phyloP scores from a whole-genome alignment of 1,140 invertebrate genomes.

The Cydia splendana region DNA sequence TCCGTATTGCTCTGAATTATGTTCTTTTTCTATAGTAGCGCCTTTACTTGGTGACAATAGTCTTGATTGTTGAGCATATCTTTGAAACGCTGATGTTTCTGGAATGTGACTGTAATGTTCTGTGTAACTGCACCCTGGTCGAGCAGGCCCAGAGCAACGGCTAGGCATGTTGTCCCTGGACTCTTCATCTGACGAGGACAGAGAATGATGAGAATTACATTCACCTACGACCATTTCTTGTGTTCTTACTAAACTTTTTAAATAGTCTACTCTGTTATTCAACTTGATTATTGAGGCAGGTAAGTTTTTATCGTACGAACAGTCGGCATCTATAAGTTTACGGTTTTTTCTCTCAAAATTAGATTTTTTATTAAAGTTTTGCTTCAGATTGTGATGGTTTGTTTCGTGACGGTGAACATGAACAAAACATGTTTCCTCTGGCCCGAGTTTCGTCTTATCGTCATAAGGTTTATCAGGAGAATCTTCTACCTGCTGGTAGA shows the following conservation, averaged over 20 bases:
- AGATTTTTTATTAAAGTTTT: neutral
- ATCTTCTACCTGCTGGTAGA: slow-evolving; percentile 44
- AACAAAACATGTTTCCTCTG: slow-evolving; percentile 59
- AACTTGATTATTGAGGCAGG: slow-evolving; percentile 50
- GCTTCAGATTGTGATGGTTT: neutral
- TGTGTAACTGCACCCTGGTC: slow-evolving; percentile 69
- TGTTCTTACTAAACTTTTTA: slow-evolving; percentile 64
- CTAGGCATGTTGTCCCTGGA: slow-evolving; percentile 49
- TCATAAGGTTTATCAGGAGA: slow-evolving; percentile 38
- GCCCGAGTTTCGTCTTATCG: slow-evolving; percentile 43
- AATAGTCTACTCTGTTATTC: slow-evolving; percentile 61
- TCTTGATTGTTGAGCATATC: slow-evolving; percentile 59
- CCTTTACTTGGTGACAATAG: slow-evolving; percentile 62
- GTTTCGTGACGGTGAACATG: slow-evolving; percentile 52
- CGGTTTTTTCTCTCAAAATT: neutral
- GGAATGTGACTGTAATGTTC: slow-evolving; percentile 71
- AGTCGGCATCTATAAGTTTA: neutral
- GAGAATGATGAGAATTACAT: slow-evolving; percentile 52
- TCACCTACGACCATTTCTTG: slow-evolving; percentile 70
- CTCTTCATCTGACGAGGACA: slow-evolving; percentile 64
- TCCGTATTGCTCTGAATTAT: slow-evolving; percentile 71
- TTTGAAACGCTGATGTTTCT: slow-evolving; percentile 71
- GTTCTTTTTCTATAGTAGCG: slow-evolving; percentile 68
- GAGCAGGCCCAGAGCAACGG: slow-evolving; percentile 42
- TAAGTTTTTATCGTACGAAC: neutral